Evolutionary conservation across 92 coral and sea anemone species (phyloP).

Genomic region (Porites cylindrica): DNA sequence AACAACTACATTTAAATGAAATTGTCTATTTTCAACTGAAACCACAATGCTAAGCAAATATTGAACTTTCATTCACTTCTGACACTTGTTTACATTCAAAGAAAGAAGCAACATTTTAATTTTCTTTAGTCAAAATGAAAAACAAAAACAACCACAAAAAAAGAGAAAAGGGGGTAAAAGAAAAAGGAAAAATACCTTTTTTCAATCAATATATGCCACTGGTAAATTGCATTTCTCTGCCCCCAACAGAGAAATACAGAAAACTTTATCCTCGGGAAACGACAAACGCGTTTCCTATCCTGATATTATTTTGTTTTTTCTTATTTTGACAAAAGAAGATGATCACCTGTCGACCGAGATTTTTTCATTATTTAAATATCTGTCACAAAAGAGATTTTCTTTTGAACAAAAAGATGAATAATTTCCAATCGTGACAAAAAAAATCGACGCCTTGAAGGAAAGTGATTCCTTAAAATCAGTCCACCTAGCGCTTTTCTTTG

Average conservation of each 20-base stretch:
- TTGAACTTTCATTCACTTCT: neutral
- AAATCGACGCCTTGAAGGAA: too few relatives aligned
- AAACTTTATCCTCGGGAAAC: neutral
- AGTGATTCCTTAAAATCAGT: neutral
- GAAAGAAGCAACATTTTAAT: neutral
- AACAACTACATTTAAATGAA: neutral
- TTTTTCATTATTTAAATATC: slow-evolving; percentile 23
- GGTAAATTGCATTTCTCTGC: neutral
- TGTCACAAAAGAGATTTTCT: neutral
- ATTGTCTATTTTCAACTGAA: neutral
- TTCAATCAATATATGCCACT: neutral
- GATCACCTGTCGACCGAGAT: slow-evolving; percentile 26
- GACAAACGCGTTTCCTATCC: neutral
- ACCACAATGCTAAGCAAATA: neutral
- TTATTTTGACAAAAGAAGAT: neutral
- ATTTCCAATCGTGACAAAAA: slow-evolving; percentile 10
- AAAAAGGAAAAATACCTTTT: neutral
- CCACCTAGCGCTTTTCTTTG: neutral
- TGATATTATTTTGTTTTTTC: neutral
- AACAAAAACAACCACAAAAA: too few relatives aligned
- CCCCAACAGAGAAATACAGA: slow-evolving; percentile 6
- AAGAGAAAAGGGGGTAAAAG: neutral
- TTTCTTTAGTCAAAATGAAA: neutral
- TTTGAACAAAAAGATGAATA: neutral
- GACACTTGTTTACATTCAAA: neutral